Evolutionary conservation across 2,888 invertebrate genomes (phyloP).

Genomic region (Limulus polyphemus): DNA sequence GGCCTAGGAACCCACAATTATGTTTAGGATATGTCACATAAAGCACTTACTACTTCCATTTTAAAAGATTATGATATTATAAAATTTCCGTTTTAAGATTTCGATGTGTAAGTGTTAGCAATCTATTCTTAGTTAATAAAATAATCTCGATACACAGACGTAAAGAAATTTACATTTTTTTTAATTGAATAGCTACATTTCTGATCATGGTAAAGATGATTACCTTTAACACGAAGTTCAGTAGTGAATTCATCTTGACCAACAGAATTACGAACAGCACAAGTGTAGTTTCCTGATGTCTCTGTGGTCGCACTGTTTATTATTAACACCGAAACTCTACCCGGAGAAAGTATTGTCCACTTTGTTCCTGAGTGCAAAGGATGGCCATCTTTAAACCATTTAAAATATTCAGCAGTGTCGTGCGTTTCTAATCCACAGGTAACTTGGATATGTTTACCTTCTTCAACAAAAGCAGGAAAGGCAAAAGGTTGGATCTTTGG

Average conservation of each 20-base stretch:
- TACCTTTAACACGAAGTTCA: slow-evolving; percentile 16
- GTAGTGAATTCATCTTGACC: slow-evolving; percentile 13
- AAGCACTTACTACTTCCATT: no score
- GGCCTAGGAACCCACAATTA: no score
- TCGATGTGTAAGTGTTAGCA: no score
- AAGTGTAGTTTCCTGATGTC: slow-evolving; percentile 6
- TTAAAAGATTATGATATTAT: no score
- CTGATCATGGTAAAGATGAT: neutral
- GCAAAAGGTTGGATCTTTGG: slow-evolving; percentile 12
- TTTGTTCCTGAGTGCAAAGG: slow-evolving; percentile 1
- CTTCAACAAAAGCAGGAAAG: slow-evolving; percentile 11
- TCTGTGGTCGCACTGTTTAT: slow-evolving; percentile 8
- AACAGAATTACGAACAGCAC: slow-evolving; percentile 3
- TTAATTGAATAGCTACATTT: no score
- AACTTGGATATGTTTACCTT: slow-evolving; percentile 14
- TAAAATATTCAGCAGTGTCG: slow-evolving; percentile 9
- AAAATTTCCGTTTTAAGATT: no score
- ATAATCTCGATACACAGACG: no score
- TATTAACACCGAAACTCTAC: slow-evolving; percentile 10
- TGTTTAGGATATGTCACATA: no score
- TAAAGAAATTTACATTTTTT: no score
- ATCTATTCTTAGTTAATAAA: no score
- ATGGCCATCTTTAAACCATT: slow-evolving; percentile 12
- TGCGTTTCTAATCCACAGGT: slow-evolving; percentile 11
- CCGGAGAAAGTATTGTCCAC: slow-evolving; percentile 5